phyloP scores from a whole-genome alignment of 2,113 vertebrate species.

The Aegotheles bennettii region DNA sequence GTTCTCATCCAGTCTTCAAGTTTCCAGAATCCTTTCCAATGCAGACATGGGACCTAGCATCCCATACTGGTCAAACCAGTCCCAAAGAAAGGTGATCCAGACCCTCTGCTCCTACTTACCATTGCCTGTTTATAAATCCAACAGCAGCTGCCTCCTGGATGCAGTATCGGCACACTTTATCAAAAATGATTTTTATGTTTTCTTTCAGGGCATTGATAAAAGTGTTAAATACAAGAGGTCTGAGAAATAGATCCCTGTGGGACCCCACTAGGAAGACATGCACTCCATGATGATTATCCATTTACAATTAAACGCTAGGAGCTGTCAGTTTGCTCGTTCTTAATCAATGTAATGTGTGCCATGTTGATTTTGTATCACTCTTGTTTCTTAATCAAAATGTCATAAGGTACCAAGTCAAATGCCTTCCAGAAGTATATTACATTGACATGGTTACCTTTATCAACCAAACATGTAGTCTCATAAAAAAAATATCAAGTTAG shows the following conservation, averaged over 20 bases:
- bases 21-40: not conserved
- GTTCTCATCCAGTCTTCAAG: not conserved
- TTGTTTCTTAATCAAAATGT: conserved; percentile 70
- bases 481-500: conserved; percentile 69
- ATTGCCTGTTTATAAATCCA: not conserved
- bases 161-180: not conserved
- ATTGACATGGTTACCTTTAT: conserved; percentile 65
- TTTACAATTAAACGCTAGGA: conserved; percentile 67
- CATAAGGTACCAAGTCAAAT: conserved; percentile 67
- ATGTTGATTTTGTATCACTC: conserved; percentile 70
- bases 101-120: not conserved
- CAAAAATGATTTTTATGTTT: conserved; percentile 24
- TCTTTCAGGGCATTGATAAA: conserved; percentile 44
- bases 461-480: conserved; percentile 63
- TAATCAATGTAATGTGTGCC: conserved; percentile 69
- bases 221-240: conserved; percentile 53
- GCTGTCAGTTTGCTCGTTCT: conserved; percentile 67
- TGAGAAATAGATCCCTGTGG: conserved; percentile 56
- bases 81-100: not conserved
- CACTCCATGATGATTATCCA: conserved; percentile 60
- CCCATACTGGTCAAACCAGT: not conserved
- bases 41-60: not conserved
- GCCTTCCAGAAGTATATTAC: conserved; percentile 64
- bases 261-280: conserved; percentile 51
- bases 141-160: not conserved